Evolutionary conservation across 2,113 vertebrate species (phyloP).

Genomic region (Entelurus aequoreus): DNA sequence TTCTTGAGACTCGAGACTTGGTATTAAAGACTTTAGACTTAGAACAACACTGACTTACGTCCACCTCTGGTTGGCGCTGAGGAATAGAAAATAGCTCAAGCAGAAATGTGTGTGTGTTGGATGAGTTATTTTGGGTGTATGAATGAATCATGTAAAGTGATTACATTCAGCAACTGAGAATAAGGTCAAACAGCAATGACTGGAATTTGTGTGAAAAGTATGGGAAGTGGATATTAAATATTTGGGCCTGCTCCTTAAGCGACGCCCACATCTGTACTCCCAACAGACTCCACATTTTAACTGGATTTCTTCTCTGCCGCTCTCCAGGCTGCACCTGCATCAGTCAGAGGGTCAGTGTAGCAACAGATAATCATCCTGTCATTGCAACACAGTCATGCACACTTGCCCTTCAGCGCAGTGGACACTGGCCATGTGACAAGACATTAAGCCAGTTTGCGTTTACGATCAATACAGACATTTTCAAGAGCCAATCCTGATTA

Average conservation of each 20-base stretch:
- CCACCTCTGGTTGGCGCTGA: background rate
- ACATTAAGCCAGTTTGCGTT: slow-evolving; percentile 10
- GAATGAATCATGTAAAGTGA: slow-evolving; percentile 56
- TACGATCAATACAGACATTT: slow-evolving; percentile 6
- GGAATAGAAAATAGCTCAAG: slow-evolving; percentile 17
- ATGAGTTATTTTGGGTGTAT: slow-evolving; percentile 43
- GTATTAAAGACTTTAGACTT: too few species aligned
- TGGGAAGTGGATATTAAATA: slow-evolving; percentile 49
- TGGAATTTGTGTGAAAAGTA: slow-evolving; percentile 42
- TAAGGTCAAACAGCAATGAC: slow-evolving; percentile 35
- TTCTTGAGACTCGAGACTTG: too few species aligned
- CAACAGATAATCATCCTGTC: slow-evolving; percentile 36
- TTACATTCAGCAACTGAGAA: slow-evolving; percentile 51
- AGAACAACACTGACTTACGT: too few species aligned
- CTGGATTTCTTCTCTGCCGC: slow-evolving; percentile 35
- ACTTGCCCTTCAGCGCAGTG: slow-evolving; percentile 17
- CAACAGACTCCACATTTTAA: slow-evolving; percentile 52
- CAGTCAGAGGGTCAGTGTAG: slow-evolving; percentile 34
- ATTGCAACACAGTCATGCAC: slow-evolving; percentile 26
- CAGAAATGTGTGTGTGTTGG: slow-evolving; percentile 36
- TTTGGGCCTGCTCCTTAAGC: slow-evolving; percentile 46
- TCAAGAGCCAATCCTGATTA: background rate
- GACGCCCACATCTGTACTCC: slow-evolving; percentile 31
- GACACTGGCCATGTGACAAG: slow-evolving; percentile 18
- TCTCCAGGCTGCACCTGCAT: slow-evolving; percentile 30